Evolutionary conservation across 2,113 vertebrate species (phyloP).

Genomic region (Phylloscopus trochiloides): DNA sequence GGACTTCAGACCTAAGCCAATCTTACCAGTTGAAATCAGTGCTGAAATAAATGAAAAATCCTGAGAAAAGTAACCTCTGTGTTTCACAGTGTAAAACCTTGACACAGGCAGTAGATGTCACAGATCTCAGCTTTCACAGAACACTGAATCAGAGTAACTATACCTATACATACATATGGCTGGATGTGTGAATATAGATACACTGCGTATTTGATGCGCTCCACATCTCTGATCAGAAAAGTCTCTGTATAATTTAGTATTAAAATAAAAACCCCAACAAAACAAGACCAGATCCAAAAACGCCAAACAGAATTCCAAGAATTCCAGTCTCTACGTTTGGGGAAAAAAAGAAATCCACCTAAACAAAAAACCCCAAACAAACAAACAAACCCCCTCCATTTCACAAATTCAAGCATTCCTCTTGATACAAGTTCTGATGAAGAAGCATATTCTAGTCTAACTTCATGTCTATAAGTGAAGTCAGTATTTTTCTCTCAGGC

Average conservation of each 20-base stretch:
- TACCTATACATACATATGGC: neutral
- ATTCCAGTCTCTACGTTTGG: neutral
- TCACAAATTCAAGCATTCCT: neutral
- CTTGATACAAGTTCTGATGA: neutral
- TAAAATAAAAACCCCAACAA: neutral
- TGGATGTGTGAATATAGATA: neutral
- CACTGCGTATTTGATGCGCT: neutral
- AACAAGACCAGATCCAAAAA: neutral
- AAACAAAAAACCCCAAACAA: neutral
- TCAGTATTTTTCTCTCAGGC: neutral
- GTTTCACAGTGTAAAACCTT: neutral
- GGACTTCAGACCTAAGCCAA: neutral
- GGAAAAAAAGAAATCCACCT: neutral
- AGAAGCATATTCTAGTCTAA: neutral
- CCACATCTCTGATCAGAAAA: neutral
- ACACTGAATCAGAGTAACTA: neutral
- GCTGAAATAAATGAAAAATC: neutral
- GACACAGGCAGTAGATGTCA: neutral
- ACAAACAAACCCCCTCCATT: neutral
- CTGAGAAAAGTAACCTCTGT: neutral
- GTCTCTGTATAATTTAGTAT: neutral
- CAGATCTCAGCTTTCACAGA: neutral
- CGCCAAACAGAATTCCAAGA: neutral
- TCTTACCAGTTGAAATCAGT: neutral
- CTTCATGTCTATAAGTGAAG: neutral